Evolutionary conservation across 2,797 vertebrate genomes (phyloP).

Genomic region (Hippocampus kuda): DNA sequence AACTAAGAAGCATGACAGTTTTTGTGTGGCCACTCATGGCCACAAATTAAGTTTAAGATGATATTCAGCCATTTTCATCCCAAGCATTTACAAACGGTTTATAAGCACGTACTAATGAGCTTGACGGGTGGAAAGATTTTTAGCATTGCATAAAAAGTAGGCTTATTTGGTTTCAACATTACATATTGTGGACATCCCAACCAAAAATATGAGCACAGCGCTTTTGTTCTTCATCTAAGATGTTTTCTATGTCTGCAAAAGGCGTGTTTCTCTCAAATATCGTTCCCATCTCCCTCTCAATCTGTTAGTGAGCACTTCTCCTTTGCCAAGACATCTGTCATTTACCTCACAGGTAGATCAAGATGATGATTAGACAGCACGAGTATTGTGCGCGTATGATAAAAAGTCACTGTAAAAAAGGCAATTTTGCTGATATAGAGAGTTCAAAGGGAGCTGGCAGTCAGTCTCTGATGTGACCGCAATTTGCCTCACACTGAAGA

Average conservation of each 20-base stretch:
- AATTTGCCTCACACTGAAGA: no score
- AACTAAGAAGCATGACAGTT: not conserved
- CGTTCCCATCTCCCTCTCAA: no score
- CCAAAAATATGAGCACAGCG: not conserved
- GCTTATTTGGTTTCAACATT: no score
- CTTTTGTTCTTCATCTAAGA: not conserved
- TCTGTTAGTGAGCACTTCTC: not conserved
- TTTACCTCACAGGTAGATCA: no score
- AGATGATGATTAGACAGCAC: no score
- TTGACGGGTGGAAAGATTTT: not conserved
- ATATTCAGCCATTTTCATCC: not conserved
- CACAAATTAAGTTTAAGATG: not conserved
- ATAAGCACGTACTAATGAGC: not conserved
- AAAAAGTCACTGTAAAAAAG: no score
- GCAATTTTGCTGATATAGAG: no score
- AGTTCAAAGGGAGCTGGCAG: no score
- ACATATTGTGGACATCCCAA: not conserved
- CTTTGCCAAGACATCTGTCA: not conserved
- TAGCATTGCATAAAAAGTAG: not conserved
- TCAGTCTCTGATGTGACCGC: no score
- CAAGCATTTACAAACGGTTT: no score
- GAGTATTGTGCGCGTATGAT: no score
- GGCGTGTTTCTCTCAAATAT: not conserved
- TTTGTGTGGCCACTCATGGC: not conserved
- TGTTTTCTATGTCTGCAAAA: no score